These are phyloP conservation scores for Enteromius anoplus DNA, from an alignment of 2,797 vertebrate genomes.

Conservation along the genomic window DNA sequence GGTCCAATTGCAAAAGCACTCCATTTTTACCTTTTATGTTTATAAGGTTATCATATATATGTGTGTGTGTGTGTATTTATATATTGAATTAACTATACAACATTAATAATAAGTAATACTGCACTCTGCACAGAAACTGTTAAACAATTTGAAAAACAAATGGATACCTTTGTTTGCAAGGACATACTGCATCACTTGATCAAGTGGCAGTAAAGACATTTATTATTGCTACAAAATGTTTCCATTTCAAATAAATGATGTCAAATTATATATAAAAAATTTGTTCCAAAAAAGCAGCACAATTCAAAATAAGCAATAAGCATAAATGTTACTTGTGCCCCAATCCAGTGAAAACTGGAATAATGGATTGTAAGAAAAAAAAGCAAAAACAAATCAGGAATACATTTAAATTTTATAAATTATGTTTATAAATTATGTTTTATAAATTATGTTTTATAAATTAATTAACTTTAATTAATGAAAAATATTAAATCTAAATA, in stretches of 20 bases:
- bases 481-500: not conserved
- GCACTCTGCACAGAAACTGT: too few relatives aligned
- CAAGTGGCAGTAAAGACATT: not conserved
- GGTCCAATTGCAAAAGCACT: not conserved
- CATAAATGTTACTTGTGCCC: not conserved
- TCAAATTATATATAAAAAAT: not conserved
- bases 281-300: not conserved
- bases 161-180: not conserved
- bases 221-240: not conserved
- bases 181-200: not conserved
- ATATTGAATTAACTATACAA: not conserved
- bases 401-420: too few relatives aligned
- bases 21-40: not conserved
- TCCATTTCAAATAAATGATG: not conserved
- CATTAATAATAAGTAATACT: not conserved
- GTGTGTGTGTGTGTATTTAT: too few relatives aligned
- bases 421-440: too few relatives aligned
- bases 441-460: too few relatives aligned
- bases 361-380: not conserved
- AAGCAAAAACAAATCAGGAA: not conserved
- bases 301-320: not conserved
- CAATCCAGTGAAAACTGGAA: not conserved
- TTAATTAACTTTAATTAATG: too few relatives aligned
- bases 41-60: too few relatives aligned
- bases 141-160: too few relatives aligned